Conservation (phyloP, 2,888 invertebrate genomes). For the Cephonodes hylas region DNA sequence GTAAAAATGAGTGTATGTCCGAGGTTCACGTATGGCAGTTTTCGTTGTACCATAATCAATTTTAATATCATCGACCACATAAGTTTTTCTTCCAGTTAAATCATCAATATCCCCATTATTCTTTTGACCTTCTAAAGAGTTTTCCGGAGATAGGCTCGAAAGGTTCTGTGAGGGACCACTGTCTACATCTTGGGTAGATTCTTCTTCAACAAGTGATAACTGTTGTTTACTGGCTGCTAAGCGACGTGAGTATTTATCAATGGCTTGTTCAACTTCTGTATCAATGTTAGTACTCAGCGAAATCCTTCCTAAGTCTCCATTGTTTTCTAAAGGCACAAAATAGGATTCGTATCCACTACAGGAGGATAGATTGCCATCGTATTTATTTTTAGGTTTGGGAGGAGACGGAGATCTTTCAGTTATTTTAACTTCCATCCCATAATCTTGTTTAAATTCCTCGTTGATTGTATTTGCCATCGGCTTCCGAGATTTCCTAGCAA, state of each 20-base stretch:
- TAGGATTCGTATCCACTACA: conserved; percentile 60
- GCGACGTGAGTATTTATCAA: conserved; percentile 58
- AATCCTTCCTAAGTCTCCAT: conserved; percentile 45
- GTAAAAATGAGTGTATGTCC: conserved; percentile 65
- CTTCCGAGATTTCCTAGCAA: conserved; percentile 55
- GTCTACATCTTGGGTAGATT: conserved; percentile 73
- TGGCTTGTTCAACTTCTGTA: conserved; percentile 52
- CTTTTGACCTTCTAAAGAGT: conserved; percentile 44
- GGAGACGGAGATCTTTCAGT: conserved; percentile 57
- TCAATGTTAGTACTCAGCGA: conserved; percentile 51
- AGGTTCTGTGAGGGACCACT: conserved; percentile 64
- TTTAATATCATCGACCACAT: conserved; percentile 34
- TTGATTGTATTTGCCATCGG: conserved; percentile 47
- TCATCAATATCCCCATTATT: conserved; percentile 28
- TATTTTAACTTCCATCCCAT: conserved; percentile 67
- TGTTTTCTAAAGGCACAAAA: conserved; percentile 52
- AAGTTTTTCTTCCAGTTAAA: conserved; percentile 32
- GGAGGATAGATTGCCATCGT: conserved; percentile 48
- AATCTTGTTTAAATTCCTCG: conserved; percentile 47
- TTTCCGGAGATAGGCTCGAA: conserved; percentile 58
- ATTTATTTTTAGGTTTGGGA: conserved; percentile 44
- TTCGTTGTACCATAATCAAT: conserved; percentile 12
- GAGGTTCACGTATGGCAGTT: conserved; percentile 41
- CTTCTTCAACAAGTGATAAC: conserved; percentile 75
- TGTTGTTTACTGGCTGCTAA: conserved; percentile 64